Percentiles rank a stretch among this genome's conserved stretches.
phyloP scores from a whole-genome alignment of 2,113 vertebrate genomes.

The Nycticryphes semicollaris region DNA sequence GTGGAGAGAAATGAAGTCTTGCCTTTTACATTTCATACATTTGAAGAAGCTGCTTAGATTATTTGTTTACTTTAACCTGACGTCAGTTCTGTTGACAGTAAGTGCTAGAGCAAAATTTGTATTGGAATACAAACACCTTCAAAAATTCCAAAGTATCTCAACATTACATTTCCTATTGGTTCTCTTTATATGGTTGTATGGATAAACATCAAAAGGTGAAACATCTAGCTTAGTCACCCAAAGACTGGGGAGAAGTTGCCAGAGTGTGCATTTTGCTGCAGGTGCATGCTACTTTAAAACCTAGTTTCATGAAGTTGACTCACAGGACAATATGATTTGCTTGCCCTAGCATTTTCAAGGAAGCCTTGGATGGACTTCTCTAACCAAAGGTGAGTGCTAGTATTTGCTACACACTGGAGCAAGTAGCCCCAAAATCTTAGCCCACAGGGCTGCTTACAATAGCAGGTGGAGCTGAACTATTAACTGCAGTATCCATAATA shows the following conservation, averaged over 20 bases:
- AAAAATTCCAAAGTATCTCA: not conserved
- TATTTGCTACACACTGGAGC: not conserved
- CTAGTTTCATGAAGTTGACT: not conserved
- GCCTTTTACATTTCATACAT: not conserved
- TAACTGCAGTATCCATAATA: not conserved
- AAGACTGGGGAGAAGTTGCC: not conserved
- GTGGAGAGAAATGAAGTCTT: not conserved
- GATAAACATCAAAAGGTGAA: not conserved
- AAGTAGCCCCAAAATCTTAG: not conserved
- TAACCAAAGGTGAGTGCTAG: not conserved
- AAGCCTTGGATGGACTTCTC: not conserved
- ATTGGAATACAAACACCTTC: not conserved
- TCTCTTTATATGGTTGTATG: not conserved
- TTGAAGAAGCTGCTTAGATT: slow-evolving; percentile 7
- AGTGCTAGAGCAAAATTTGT: not conserved
- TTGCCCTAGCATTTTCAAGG: not conserved
- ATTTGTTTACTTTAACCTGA: slow-evolving; percentile 4
- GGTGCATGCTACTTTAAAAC: not conserved
- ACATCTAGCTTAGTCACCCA: not conserved
- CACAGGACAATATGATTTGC: not conserved
- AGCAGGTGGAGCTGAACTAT: not conserved
- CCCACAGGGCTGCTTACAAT: not conserved
- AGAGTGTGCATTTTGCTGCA: not conserved
- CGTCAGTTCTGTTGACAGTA: not conserved
- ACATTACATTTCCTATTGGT: not conserved